A percentile compares a stretch with the other conserved stretches of the same genome.
Evolutionary conservation across 2,113 vertebrate genomes (phyloP).

Genomic region (Mormyrus lacerda): DNA sequence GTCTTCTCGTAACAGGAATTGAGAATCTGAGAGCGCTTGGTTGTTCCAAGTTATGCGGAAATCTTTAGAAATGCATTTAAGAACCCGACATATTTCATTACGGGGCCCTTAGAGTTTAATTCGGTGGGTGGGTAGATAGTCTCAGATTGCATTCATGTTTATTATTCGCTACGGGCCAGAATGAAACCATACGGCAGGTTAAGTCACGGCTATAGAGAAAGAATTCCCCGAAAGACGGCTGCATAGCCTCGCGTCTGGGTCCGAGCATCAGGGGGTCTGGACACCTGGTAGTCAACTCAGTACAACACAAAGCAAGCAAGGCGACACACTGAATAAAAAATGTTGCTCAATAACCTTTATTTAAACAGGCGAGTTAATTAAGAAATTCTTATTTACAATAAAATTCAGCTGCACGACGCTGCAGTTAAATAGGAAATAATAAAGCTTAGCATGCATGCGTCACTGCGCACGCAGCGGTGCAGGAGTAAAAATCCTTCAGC

Average conservation of each 20-base stretch:
- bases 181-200: neutral
- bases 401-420: neutral
- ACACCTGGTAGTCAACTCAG: neutral
- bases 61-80: conserved; percentile 6
- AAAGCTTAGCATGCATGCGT: neutral
- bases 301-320: neutral
- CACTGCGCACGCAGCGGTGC: conserved; percentile 18
- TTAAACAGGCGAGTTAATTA: neutral
- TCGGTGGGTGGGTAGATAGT: neutral
- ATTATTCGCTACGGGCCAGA: neutral
- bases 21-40: neutral
- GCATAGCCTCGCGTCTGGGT: neutral
- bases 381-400: conserved; percentile 4
- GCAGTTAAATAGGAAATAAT: neutral
- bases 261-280: neutral
- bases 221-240: neutral
- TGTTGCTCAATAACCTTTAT: neutral
- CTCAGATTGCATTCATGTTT: neutral
- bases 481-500: conserved; percentile 30
- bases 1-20: conserved; percentile 1
- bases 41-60: conserved; percentile 7
- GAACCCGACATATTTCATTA: neutral
- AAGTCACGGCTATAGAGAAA: neutral
- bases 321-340: neutral
- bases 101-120: neutral